Conservation (phyloP, 2,113 vertebrate species). For the Syrmaticus mikado region DNA sequence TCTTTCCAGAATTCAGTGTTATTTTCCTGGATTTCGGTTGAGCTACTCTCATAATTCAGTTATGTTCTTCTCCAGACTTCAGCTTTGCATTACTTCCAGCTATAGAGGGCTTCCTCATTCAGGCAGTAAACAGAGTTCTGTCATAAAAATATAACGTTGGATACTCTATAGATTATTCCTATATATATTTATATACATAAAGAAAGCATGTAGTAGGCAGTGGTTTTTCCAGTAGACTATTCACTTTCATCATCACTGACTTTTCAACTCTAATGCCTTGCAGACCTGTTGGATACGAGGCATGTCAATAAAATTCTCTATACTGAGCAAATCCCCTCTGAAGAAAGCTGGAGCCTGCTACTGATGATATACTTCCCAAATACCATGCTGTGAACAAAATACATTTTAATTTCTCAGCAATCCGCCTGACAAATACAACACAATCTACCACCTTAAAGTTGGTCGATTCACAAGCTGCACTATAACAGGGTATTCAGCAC, state of each 20-base stretch:
- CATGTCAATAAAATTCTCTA: background rate
- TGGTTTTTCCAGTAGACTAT: background rate
- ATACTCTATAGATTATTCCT: background rate
- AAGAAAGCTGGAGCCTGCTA: background rate
- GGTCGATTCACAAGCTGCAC: fast-evolving
- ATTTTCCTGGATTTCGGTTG: background rate
- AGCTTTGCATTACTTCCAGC: background rate
- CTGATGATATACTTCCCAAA: background rate
- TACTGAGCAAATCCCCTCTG: background rate
- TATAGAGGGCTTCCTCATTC: background rate
- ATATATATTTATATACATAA: background rate
- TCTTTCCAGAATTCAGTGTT: background rate
- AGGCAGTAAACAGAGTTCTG: background rate
- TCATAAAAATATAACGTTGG: too few relatives aligned
- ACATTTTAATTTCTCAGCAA: background rate
- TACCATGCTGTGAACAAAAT: background rate
- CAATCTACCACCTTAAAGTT: background rate
- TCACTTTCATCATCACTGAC: background rate
- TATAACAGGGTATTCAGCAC: background rate
- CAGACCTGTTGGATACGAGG: background rate
- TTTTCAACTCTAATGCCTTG: background rate
- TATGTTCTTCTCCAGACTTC: background rate
- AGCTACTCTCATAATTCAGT: background rate
- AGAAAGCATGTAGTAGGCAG: background rate
- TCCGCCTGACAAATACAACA: background rate